Evolutionary conservation across 2,113 vertebrate genomes (phyloP).

Genomic region (Sinocyclocheilus grahami): DNA sequence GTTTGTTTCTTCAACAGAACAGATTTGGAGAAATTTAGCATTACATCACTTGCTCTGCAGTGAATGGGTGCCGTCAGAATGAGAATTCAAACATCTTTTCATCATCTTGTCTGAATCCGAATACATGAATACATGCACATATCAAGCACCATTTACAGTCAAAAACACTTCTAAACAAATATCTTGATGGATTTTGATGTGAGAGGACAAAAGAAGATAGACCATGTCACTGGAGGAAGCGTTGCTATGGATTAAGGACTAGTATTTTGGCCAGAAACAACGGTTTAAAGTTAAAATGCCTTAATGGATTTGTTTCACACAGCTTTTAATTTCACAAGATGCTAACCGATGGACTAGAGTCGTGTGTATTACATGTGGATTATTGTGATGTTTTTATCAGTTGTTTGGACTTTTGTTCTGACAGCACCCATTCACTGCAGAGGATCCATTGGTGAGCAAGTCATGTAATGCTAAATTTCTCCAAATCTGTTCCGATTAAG

Average conservation of each 20-base stretch:
- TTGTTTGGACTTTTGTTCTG: not conserved
- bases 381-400: not conserved
- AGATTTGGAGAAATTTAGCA: not conserved
- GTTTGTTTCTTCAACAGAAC: not conserved
- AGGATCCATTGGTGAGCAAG: not conserved
- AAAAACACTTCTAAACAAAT: no score
- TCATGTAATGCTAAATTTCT: not conserved
- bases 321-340: not conserved
- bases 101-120: no score
- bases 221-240: no score
- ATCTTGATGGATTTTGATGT: no score
- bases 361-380: not conserved
- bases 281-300: not conserved
- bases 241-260: not conserved
- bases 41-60: not conserved
- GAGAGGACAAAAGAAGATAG: no score
- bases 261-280: not conserved
- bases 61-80: not conserved
- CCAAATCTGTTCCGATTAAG: not conserved
- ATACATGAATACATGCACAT: no score
- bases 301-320: not conserved
- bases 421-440: not conserved
- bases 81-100: no score
- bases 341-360: not conserved
- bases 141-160: no score